Conservation (phyloP, 2,797 vertebrate species). For the Neosalanx taihuensis region DNA sequence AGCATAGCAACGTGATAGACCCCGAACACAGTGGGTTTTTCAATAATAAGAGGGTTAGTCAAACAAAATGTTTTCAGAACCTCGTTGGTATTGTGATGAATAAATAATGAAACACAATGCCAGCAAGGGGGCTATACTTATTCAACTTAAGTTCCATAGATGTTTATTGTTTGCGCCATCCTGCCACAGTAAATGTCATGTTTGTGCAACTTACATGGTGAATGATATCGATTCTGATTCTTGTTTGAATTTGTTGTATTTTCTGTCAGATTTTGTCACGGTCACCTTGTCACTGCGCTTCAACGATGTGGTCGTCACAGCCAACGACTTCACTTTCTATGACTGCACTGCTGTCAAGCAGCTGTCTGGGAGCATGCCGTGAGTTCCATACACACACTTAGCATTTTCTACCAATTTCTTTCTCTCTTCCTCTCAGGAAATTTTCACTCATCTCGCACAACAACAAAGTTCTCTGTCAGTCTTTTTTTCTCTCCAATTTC, state of each 20-base stretch:
- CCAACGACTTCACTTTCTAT: slow-evolving; percentile 85
- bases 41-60: slow-evolving; percentile 26
- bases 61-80: slow-evolving; percentile 38
- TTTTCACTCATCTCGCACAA: slow-evolving; percentile 17
- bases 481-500: neutral
- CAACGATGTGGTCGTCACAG: slow-evolving; percentile 77
- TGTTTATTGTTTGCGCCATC: too few species aligned
- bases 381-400: slow-evolving; percentile 64
- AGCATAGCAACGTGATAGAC: too few species aligned
- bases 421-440: slow-evolving; percentile 11
- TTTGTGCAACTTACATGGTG: too few species aligned
- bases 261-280: slow-evolving; percentile 81
- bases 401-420: slow-evolving; percentile 13
- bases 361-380: slow-evolving; percentile 86
- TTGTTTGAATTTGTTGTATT: slow-evolving; percentile 12
- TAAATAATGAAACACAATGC: slow-evolving; percentile 13
- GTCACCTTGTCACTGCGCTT: slow-evolving; percentile 85
- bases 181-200: too few species aligned
- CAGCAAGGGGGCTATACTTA: neutral
- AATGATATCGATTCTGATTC: neutral
- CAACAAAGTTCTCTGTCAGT: neutral
- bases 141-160: too few species aligned
- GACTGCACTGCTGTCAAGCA: slow-evolving; percentile 88
- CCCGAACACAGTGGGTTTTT: too few species aligned
- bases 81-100: neutral